Evolutionary conservation across 2,888 invertebrate species (phyloP).

Genomic region (Brachypterus glaber): DNA sequence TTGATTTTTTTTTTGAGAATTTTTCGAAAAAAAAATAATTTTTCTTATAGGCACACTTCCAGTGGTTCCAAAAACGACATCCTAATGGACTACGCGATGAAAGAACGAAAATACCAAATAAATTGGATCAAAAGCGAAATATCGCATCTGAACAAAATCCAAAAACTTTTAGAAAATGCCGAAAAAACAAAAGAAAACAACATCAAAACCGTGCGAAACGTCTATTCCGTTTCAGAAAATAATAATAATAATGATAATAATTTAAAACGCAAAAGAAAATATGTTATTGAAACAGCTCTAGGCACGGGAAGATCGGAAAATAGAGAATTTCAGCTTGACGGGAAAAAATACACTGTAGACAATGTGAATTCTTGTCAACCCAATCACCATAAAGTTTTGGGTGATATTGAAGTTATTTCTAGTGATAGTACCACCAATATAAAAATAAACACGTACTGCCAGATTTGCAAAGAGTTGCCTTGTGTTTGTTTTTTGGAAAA

Average conservation of each 20-base stretch:
- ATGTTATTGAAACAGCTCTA: conserved; percentile 25
- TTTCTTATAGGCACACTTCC: too few species aligned
- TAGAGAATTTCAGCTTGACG: conserved; percentile 18
- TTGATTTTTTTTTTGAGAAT: too few species aligned
- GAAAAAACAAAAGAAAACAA: background rate
- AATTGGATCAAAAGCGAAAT: conserved; percentile 51
- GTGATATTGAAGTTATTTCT: conserved; percentile 24
- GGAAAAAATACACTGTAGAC: conserved; percentile 18
- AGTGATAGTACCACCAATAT: conserved; percentile 25
- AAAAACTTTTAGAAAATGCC: conserved; percentile 35
- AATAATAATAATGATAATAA: conserved; percentile 4
- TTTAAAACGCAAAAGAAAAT: conserved; percentile 19
- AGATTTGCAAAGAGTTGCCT: conserved; percentile 5
- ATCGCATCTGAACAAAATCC: conserved; percentile 45
- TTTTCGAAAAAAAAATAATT: too few species aligned
- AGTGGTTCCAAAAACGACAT: conserved; percentile 23
- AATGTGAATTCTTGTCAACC: conserved; percentile 2
- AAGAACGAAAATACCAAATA: conserved; percentile 46
- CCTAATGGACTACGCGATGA: conserved; percentile 38
- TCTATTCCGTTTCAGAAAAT: conserved; percentile 26
- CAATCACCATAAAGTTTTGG: conserved; percentile 4
- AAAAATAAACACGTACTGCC: conserved; percentile 23
- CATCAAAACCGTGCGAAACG: too few species aligned
- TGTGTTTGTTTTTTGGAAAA: conserved; percentile 4
- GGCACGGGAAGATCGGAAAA: conserved; percentile 7